These are phyloP conservation scores for Pseudopipra pipra DNA, from an alignment of 2,113 vertebrate species.

Conservation along the genomic window DNA sequence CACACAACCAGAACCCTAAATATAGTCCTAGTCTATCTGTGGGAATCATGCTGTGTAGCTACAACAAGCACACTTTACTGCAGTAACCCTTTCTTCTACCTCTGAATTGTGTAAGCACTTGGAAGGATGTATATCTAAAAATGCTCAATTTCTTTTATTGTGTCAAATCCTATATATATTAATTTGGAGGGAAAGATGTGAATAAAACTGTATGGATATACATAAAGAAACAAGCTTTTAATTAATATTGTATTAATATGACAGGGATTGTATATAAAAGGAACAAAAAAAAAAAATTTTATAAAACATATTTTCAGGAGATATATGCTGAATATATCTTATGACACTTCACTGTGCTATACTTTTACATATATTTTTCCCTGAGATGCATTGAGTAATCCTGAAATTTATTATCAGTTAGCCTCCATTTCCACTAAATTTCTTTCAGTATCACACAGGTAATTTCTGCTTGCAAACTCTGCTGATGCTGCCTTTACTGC, in stretches of 20 bases:
- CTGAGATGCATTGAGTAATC: not conserved
- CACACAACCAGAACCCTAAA: constrained; percentile 52
- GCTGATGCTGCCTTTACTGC: not conserved
- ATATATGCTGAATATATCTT: not conserved
- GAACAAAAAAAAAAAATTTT: not conserved
- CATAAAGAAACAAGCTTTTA: not conserved
- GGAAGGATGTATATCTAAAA: not conserved
- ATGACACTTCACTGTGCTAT: not conserved
- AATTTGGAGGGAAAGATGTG: not conserved
- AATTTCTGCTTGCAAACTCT: not conserved
- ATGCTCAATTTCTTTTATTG: not conserved
- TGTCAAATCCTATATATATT: not conserved
- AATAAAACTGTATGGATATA: not conserved
- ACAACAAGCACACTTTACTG: constrained; percentile 8
- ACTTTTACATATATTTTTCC: not conserved
- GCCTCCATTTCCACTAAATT: not conserved
- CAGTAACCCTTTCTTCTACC: constrained; percentile 39
- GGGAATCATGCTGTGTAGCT: constrained; percentile 42
- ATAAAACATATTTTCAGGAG: not conserved
- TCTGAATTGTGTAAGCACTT: not conserved
- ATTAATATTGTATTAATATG: not conserved
- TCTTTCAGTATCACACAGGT: not conserved
- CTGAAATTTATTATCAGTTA: constrained; percentile 15
- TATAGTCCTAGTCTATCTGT: constrained; percentile 54
- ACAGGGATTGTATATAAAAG: not conserved